Evolutionary conservation across 2,113 vertebrate species (phyloP).

Genomic region (Dicrurus megarhynchus): DNA sequence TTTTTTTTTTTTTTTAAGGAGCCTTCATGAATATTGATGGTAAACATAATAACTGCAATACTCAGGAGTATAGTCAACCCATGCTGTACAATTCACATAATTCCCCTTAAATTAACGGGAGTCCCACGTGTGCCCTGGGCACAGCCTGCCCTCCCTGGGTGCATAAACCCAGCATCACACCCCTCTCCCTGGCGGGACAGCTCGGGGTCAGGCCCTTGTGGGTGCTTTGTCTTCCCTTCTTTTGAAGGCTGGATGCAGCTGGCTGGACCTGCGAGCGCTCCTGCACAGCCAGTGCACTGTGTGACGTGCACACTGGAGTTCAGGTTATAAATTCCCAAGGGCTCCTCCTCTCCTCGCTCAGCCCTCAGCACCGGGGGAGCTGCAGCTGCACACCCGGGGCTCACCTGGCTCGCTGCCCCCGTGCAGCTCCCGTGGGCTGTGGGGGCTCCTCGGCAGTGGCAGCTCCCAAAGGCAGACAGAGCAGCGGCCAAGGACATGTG

Average conservation of each 20-base stretch:
- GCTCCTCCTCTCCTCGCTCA: rapidly evolving
- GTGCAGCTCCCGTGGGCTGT: rapidly evolving
- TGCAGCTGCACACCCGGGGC: neutral
- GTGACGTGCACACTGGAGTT: rapidly evolving
- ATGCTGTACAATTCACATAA: slow-evolving; percentile 43
- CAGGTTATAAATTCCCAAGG: rapidly evolving
- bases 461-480: rapidly evolving
- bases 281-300: rapidly evolving
- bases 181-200: rapidly evolving
- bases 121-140: neutral
- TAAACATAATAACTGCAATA: slow-evolving; percentile 58
- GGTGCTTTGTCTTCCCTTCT: rapidly evolving
- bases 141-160: neutral
- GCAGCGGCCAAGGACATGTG: rapidly evolving
- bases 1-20: slow-evolving; percentile 8
- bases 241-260: neutral
- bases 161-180: rapidly evolving
- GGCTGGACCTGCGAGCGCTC: rapidly evolving
- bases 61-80: slow-evolving; percentile 36
- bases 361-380: neutral
- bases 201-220: rapidly evolving
- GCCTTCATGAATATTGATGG: slow-evolving; percentile 42
- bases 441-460: neutral
- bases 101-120: slow-evolving; percentile 30
- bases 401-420: neutral